A percentile compares a stretch with the other conserved stretches of the same genome.
Conservation (phyloP, 2,797 vertebrate species). For the Acrocephalus scirpaceus region DNA sequence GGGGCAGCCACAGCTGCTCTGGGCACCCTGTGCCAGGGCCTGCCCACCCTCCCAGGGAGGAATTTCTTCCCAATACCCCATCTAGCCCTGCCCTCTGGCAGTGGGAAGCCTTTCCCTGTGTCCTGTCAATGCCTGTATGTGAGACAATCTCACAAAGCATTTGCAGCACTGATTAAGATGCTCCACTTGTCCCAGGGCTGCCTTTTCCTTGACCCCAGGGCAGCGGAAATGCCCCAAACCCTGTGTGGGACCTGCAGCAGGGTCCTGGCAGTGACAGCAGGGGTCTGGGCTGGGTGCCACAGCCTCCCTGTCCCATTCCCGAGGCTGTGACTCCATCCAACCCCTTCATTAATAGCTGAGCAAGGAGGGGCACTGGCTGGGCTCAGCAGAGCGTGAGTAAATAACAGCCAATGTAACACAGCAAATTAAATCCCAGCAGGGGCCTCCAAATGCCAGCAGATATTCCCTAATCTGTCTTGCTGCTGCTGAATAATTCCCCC, state of each 20-base stretch:
- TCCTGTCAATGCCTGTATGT: neutral
- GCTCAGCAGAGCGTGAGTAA: slow-evolving; percentile 25
- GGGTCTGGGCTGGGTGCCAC: neutral
- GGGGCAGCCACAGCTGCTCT: neutral
- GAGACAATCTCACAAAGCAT: neutral
- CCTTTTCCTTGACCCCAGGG: neutral
- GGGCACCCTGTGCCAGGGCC: neutral
- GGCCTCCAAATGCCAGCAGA: neutral
- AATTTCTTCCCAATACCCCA: neutral
- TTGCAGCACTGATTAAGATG: neutral
- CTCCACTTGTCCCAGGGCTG: neutral
- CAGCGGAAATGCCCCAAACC: neutral
- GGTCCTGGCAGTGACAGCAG: neutral
- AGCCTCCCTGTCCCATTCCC: neutral
- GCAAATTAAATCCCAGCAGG: slow-evolving; percentile 49
- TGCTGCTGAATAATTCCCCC: neutral
- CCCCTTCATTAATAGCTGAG: neutral
- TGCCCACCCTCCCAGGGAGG: accelerated
- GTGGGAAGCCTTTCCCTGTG: neutral
- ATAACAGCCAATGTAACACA: neutral
- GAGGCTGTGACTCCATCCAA: neutral
- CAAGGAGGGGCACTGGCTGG: neutral
- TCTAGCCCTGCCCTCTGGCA: accelerated
- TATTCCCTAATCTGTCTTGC: neutral
- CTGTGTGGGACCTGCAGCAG: accelerated